Evolutionary conservation across 2,113 vertebrate species (phyloP).

Genomic region (Nothobranchius kuhntae): DNA sequence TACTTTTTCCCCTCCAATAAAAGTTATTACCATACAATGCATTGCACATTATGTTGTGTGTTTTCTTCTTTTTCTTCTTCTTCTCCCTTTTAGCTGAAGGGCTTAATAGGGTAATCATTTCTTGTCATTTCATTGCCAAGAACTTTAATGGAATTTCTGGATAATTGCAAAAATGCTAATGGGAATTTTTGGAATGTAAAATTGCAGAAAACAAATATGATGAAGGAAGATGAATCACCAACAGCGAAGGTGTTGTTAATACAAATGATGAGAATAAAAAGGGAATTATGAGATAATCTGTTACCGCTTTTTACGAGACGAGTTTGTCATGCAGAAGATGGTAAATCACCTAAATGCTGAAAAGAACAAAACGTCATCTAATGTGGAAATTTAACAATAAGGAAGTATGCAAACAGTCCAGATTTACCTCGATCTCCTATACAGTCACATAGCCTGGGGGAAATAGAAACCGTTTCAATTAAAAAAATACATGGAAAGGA

Average conservation of each 20-base stretch:
- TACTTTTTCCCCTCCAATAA: slow-evolving; percentile 20
- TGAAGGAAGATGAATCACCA: slow-evolving; percentile 45
- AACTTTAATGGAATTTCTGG: slow-evolving; percentile 68
- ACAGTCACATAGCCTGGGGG: slow-evolving; percentile 20
- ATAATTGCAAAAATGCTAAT: slow-evolving; percentile 72
- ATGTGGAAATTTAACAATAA: slow-evolving; percentile 31
- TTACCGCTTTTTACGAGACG: neutral
- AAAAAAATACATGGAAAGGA: slow-evolving; percentile 77
- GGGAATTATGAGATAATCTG: slow-evolving; percentile 32
- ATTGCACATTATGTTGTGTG: slow-evolving; percentile 46
- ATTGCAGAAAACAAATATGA: slow-evolving; percentile 59
- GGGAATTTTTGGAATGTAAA: slow-evolving; percentile 61
- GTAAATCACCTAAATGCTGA: slow-evolving; percentile 32
- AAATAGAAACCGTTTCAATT: slow-evolving; percentile 76
- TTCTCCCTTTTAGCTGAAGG: slow-evolving; percentile 18
- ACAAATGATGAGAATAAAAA: slow-evolving; percentile 40
- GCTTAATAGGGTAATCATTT: slow-evolving; percentile 63
- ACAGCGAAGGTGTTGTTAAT: slow-evolving; percentile 27
- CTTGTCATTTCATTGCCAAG: slow-evolving; percentile 66
- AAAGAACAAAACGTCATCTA: slow-evolving; percentile 16
- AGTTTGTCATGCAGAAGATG: slow-evolving; percentile 19
- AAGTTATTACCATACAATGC: slow-evolving; percentile 54
- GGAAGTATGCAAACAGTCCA: slow-evolving; percentile 14
- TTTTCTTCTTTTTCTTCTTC: slow-evolving; percentile 5
- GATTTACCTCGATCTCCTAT: slow-evolving; percentile 39